Evolutionary conservation across 1,140 invertebrate species (phyloP).

Genomic region (Drosophila neocordata): DNA sequence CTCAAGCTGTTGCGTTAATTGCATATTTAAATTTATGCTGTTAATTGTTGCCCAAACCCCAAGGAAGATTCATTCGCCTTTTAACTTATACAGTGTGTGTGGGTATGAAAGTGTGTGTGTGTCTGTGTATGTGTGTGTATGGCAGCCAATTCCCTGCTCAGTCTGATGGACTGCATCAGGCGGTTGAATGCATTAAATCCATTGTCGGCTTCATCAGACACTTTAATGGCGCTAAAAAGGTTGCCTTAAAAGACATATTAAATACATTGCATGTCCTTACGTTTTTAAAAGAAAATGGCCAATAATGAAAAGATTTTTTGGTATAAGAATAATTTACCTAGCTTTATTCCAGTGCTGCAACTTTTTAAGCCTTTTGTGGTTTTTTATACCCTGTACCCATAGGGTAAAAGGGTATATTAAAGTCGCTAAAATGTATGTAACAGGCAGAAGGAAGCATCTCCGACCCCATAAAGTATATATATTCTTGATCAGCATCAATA

Average conservation of each 20-base stretch:
- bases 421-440: too few relatives aligned
- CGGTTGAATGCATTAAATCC: slow-evolving; percentile 15
- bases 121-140: background rate
- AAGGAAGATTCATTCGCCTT: slow-evolving; percentile 30
- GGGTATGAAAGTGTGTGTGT: too few relatives aligned
- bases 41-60: slow-evolving; percentile 60
- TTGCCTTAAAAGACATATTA: slow-evolving; percentile 4
- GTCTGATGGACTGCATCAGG: slow-evolving; percentile 8
- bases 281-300: background rate
- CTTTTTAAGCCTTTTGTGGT: too few relatives aligned
- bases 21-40: slow-evolving; percentile 80
- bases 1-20: slow-evolving; percentile 76
- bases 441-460: too few relatives aligned
- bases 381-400: too few relatives aligned
- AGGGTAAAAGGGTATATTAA: too few relatives aligned
- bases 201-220: slow-evolving; percentile 10
- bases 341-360: too few relatives aligned
- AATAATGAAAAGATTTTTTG: background rate
- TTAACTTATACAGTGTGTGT: slow-evolving; percentile 35
- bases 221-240: slow-evolving; percentile 19
- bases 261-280: background rate
- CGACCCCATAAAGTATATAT: too few relatives aligned
- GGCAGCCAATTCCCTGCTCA: slow-evolving; percentile 10
- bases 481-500: too few relatives aligned
- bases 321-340: too few relatives aligned